These are phyloP conservation scores for Brachionus paranguensis DNA, from an alignment of 1,140 invertebrate species.

Conservation along the genomic window DNA sequence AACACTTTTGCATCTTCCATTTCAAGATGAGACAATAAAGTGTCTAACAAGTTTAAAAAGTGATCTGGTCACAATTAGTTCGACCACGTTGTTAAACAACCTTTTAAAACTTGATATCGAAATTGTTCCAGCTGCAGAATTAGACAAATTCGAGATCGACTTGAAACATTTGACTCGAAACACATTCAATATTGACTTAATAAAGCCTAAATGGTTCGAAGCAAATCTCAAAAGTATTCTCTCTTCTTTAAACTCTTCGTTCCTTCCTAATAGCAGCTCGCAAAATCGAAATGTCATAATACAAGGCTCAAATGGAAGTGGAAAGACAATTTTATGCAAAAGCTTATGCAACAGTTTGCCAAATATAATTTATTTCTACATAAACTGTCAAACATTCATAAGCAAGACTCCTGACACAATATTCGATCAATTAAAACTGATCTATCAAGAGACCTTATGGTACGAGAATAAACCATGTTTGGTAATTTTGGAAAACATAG, in stretches of 20 bases:
- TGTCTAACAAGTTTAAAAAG: background rate
- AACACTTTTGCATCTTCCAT: background rate
- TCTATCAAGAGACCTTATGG: background rate
- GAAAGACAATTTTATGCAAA: constrained; percentile 14
- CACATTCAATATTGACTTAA: background rate
- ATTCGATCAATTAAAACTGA: background rate
- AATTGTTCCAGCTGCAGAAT: background rate
- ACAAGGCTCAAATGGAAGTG: constrained; percentile 23
- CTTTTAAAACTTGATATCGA: background rate
- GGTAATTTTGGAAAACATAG: constrained; percentile 24
- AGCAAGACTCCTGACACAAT: constrained; percentile 30
- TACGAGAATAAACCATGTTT: background rate
- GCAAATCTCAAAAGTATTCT: background rate
- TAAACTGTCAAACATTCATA: constrained; percentile 16
- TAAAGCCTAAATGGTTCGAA: background rate
- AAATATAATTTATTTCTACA: constrained; percentile 23
- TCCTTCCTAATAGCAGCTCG: background rate
- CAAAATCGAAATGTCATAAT: background rate
- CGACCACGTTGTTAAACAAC: background rate
- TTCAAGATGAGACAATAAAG: background rate
- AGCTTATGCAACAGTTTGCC: background rate
- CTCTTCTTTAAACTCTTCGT: background rate
- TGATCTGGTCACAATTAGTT: background rate
- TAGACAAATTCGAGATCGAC: background rate
- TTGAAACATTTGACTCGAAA: background rate